Evolutionary conservation across 64 coral and sea anemone genomes (phyloP).

Genomic region (Stylophora pistillata): DNA sequence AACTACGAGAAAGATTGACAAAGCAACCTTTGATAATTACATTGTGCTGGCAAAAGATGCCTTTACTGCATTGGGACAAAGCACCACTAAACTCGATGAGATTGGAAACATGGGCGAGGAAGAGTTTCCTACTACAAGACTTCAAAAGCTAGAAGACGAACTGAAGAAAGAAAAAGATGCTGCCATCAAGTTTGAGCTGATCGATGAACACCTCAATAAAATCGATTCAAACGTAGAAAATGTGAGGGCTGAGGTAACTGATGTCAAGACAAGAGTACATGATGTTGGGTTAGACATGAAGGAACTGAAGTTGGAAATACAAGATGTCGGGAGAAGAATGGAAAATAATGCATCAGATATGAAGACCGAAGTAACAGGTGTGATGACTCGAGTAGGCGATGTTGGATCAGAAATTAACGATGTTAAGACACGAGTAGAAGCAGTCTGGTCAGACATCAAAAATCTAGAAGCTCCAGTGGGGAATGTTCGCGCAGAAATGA

Average conservation of each 20-base stretch:
- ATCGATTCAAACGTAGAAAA: background rate
- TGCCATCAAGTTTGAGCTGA: background rate
- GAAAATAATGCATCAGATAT: no score
- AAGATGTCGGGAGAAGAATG: background rate
- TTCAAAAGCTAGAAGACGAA: background rate
- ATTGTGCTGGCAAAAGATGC: background rate
- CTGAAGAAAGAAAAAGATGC: background rate
- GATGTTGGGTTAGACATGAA: background rate
- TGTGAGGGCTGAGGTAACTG: background rate
- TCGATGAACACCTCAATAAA: background rate
- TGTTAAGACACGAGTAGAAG: background rate
- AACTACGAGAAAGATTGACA: conserved; percentile 27
- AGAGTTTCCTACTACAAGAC: conserved; percentile 12
- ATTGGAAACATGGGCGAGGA: conserved; percentile 11
- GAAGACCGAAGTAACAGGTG: background rate
- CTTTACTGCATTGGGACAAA: background rate
- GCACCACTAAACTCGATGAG: background rate
- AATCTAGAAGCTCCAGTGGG: background rate
- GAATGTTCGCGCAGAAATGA: background rate
- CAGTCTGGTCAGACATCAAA: no score
- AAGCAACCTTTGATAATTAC: conserved; percentile 16
- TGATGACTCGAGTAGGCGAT: background rate
- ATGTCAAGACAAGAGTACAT: background rate
- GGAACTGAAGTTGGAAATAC: background rate
- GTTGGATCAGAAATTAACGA: background rate